Percentiles rank a stretch among this genome's conserved stretches.
phyloP scores from a whole-genome alignment of 37 sponge, comb jelly and placozoan genomes.

The Axinella damicornis region DNA sequence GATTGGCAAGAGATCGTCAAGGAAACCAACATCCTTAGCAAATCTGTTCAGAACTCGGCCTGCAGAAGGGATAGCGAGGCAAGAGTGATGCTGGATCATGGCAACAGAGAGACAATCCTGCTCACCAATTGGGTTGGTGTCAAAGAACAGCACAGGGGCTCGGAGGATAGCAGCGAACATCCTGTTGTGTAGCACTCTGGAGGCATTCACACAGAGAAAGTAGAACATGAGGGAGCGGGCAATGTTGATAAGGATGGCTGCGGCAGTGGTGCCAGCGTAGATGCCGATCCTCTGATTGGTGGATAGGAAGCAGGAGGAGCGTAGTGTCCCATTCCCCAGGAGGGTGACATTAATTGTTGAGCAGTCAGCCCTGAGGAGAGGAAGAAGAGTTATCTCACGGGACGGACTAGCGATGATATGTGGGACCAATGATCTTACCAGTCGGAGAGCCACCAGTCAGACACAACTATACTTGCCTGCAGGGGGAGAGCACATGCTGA shows the following conservation, averaged over 20 bases:
- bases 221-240: constrained; percentile 22
- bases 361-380: constrained; percentile 47
- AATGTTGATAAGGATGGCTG: constrained; percentile 33
- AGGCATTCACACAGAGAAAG: constrained; percentile 57
- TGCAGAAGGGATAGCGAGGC: neutral
- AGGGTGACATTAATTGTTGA: neutral
- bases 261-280: constrained; percentile 29
- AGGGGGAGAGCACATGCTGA: neutral
- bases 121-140: constrained; percentile 83
- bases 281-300: constrained; percentile 34
- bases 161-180: constrained; percentile 68
- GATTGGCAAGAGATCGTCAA: constrained; percentile 78
- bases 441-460: constrained; percentile 81
- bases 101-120: no score
- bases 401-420: no score
- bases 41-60: constrained; percentile 83
- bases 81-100: no score
- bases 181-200: constrained; percentile 73
- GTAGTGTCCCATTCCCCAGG: neutral
- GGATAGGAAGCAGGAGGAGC: constrained; percentile 13
- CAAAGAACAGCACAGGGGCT: constrained; percentile 83
- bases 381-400: neutral
- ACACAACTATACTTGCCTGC: constrained; percentile 46
- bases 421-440: constrained; percentile 45
- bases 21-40: constrained; percentile 80